Percentiles rank a stretch among this genome's conserved stretches.
Evolutionary conservation across 2,113 vertebrate genomes (phyloP).

Genomic region (Alouatta palliata): DNA sequence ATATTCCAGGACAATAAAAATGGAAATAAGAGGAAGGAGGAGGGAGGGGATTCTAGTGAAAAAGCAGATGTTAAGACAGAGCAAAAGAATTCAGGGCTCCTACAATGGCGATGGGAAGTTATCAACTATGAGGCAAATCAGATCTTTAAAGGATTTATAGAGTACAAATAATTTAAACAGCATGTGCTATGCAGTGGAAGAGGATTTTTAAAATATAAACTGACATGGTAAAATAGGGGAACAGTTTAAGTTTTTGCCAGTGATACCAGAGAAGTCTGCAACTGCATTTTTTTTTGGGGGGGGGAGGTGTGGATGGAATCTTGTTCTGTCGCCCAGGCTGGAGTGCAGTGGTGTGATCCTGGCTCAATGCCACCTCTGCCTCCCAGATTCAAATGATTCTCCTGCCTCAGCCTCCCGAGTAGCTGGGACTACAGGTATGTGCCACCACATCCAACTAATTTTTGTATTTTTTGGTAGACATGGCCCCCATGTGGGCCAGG

Average conservation of each 20-base stretch:
- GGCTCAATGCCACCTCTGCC: too few relatives aligned
- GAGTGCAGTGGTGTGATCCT: too few relatives aligned
- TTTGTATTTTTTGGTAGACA: too few relatives aligned
- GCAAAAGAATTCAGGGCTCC: not conserved
- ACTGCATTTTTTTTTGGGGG: too few relatives aligned
- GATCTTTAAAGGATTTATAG: conserved; percentile 36
- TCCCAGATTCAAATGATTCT: too few relatives aligned
- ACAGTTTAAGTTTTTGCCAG: conserved; percentile 36
- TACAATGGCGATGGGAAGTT: not conserved
- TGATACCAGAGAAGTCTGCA: not conserved
- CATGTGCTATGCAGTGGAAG: not conserved
- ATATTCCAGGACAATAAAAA: conserved; percentile 53
- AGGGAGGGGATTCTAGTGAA: conserved; percentile 41
- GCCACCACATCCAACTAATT: too few relatives aligned
- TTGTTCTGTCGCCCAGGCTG: too few relatives aligned
- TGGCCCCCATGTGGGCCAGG: too few relatives aligned
- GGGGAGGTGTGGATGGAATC: too few relatives aligned
- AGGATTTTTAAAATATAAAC: not conserved
- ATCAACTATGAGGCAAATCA: not conserved
- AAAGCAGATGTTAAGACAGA: conserved; percentile 44
- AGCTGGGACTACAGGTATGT: too few relatives aligned
- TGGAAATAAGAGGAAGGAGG: conserved; percentile 35
- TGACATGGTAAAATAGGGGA: not conserved
- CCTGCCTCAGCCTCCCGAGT: too few relatives aligned
- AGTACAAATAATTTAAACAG: conserved; percentile 16